Evolutionary conservation across 2,888 invertebrate species (phyloP).

Genomic region (Bruchidius siliquastri): DNA sequence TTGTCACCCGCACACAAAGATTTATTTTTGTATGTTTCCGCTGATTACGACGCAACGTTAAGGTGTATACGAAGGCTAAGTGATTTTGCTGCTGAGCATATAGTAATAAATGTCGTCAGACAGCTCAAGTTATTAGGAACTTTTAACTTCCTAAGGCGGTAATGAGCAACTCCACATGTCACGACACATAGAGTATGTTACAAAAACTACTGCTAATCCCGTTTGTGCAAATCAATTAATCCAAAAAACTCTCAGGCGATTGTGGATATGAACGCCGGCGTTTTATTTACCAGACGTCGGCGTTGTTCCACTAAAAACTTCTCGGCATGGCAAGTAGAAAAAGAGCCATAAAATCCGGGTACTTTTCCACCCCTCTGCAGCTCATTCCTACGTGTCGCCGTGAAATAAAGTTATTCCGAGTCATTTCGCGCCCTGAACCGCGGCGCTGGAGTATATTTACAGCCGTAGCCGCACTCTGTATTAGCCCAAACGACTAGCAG

Average conservation of each 20-base stretch:
- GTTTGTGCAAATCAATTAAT: not conserved
- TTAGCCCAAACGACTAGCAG: slow-evolving; percentile 27
- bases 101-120: no score
- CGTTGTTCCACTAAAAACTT: not conserved
- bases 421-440: slow-evolving; percentile 21
- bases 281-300: not conserved
- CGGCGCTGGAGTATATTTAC: slow-evolving; percentile 21
- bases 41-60: no score
- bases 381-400: slow-evolving; percentile 22
- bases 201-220: not conserved
- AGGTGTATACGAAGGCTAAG: no score
- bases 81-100: no score
- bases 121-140: no score
- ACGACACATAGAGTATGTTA: no score
- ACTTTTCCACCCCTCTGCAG: slow-evolving; percentile 12
- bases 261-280: not conserved
- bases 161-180: no score
- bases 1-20: no score
- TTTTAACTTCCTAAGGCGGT: no score
- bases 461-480: slow-evolving; percentile 23
- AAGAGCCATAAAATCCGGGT: slow-evolving; percentile 14
- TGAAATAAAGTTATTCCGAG: slow-evolving; percentile 31
- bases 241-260: not conserved
- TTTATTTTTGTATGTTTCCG: no score
- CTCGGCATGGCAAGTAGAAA: not conserved